Conservation (phyloP, 2,113 vertebrate genomes). For the Macroglossus sobrinus region DNA sequence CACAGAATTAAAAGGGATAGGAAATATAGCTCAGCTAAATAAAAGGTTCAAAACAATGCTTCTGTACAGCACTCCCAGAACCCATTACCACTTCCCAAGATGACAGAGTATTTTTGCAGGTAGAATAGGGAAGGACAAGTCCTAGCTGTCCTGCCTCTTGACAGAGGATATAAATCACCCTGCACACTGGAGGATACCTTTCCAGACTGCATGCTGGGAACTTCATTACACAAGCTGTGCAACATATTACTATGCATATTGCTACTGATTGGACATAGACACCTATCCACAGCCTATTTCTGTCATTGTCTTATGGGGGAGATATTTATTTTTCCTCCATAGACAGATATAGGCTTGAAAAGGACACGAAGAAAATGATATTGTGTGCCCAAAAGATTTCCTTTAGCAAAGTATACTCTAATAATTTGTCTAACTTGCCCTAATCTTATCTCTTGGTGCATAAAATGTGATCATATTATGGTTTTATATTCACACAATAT, state of each 20-base stretch:
- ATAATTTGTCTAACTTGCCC: slow-evolving; percentile 77
- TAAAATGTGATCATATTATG: slow-evolving; percentile 73
- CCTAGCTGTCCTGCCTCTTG: slow-evolving; percentile 97
- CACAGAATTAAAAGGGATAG: slow-evolving; percentile 58
- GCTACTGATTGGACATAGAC: slow-evolving; percentile 91
- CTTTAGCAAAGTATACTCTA: slow-evolving; percentile 75
- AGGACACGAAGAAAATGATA: slow-evolving; percentile 77
- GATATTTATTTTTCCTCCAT: slow-evolving; percentile 88
- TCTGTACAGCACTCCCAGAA: slow-evolving; percentile 57
- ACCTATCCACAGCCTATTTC: slow-evolving; percentile 92
- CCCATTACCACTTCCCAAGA: slow-evolving; percentile 77
- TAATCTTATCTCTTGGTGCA: slow-evolving; percentile 67
- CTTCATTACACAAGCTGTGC: slow-evolving; percentile 99
- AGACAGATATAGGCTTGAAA: slow-evolving; percentile 82
- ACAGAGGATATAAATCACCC: slow-evolving; percentile 99
- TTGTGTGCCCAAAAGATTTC: slow-evolving; percentile 74
- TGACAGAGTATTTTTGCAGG: slow-evolving; percentile 87
- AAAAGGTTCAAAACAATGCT: slow-evolving; percentile 68
- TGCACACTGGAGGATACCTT: slow-evolving; percentile 97
- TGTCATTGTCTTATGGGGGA: slow-evolving; percentile 90
- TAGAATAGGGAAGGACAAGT: slow-evolving; percentile 94
- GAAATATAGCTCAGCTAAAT: slow-evolving; percentile 68
- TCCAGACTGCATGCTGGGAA: slow-evolving; percentile 97
- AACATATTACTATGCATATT: slow-evolving; percentile 98
- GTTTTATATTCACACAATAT: slow-evolving; percentile 50